Base-by-base conservation (phyloP, 2,113 vertebrate species). In the human (Homo sapiens) region DNA sequence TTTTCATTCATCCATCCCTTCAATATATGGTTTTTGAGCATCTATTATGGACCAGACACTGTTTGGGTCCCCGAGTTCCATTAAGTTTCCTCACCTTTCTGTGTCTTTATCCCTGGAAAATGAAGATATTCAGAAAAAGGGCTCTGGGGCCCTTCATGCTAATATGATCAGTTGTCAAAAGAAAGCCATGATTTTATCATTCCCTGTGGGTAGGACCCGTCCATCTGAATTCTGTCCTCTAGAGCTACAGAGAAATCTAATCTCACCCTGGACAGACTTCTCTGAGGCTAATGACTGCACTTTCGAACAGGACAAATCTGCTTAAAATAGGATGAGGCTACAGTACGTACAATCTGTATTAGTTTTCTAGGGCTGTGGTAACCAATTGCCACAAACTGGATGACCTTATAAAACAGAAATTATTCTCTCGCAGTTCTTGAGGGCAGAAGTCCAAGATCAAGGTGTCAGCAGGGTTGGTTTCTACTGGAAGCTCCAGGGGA, bases 291-390 rank as follows among this genome's bases (percentile, higher is more conserved):
- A 32, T 40, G 45, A 17, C 38, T 11, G 20, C 68, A 6, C 38
- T 32, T 55, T 23, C 17, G 38, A 64, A 64, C 27, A 9, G 43
- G 61, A 32, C 11, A 22, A 17, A 7, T 13, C 57, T 83, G 11
- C 85, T 40, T 3, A 22, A 27, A 48, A 25, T 3, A 70, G 50
- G 48, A 6, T 6, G 14, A 1, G 10, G 57, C 68, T 2, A 4
- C 38, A 35, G 57, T 2, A 16, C 1, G 0, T 13, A 6, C 45
- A 40, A 2, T 13, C 61, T 43, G 25, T 16, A 10, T 50, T n/a
- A 23, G 14, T 38, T 87, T 57, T 35, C 72, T 45, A 32, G 45
- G 35, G 43, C 61, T 59, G 43, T 11, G 30, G 9, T 40, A 30
- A 81, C 73, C 25, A 30, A 38, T 13, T 20, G 0, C 18, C 76